phyloP scores from a whole-genome alignment of 2,113 vertebrate genomes.

The Catharus fuscescens region DNA sequence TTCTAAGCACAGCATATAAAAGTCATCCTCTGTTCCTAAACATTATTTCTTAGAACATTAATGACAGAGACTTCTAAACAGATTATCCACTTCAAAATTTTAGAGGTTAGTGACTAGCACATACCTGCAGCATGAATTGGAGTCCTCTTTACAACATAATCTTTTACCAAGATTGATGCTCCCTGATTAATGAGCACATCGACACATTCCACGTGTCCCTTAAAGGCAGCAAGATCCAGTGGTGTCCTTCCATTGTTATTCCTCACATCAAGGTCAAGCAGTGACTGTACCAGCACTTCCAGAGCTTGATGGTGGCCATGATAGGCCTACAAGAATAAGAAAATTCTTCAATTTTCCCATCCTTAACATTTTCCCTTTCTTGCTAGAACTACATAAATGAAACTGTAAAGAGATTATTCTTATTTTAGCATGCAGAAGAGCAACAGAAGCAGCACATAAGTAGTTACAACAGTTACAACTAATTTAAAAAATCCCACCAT shows the following conservation, averaged over 20 bases:
- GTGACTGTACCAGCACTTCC: constrained; percentile 94
- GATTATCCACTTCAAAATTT: background rate
- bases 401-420: background rate
- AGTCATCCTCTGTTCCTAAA: background rate
- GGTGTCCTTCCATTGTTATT: constrained; percentile 93
- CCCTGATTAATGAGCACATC: constrained; percentile 97
- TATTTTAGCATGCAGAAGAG: background rate
- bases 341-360: background rate
- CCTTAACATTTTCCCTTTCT: background rate
- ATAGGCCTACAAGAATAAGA: constrained; percentile 83
- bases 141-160: constrained; percentile 93
- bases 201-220: constrained; percentile 96
- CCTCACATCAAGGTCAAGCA: constrained; percentile 96
- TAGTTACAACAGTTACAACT: background rate
- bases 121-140: constrained; percentile 96
- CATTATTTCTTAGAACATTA: background rate
- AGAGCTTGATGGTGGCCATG: constrained; percentile 96
- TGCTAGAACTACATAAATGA: background rate
- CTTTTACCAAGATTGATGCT: constrained; percentile 95
- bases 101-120: background rate
- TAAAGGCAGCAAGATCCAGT: constrained; percentile 93
- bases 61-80: background rate
- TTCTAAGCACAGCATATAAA: background rate
- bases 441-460: background rate
- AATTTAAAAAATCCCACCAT: background rate